Evolutionary conservation across 2,888 invertebrate genomes (phyloP), one percentile per base, ranked within the genome.

Genomic region (Synanthedon vespiformis): DNA sequence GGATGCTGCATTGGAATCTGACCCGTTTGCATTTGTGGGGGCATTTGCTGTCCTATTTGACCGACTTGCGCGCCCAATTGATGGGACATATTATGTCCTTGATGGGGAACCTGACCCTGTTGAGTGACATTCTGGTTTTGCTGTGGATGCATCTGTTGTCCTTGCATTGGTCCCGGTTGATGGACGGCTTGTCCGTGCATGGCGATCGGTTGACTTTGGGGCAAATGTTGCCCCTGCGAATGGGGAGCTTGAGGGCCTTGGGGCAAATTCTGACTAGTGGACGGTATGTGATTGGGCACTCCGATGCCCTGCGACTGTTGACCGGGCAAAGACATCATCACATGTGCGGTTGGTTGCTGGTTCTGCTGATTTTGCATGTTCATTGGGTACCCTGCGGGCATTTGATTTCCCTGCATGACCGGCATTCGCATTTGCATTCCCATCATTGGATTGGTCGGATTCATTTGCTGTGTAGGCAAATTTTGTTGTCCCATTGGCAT

Each of bases 381-480:
- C 58, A 77, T 65, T 10, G 74, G 66, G 55, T 77, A 85, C n/a
- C 71, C 74, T 10, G 75, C 63, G 2, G 74, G 64, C 64, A 77
- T 80, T 53, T 72, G 76, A 53, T 70, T 75, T 22, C 63, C 53
- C 58, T 72, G 81, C 70, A 79, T 75, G 50, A 76, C 59, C 5
- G 83, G 74, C 77, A 84, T 78, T 64, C 86, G 73, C 77, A 86
- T 80, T 65, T 81, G 83, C 74, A 85, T 71, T 16, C 73, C 72
- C 55, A 76, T 65, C 72, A 82, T 77, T 2, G 77, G 72, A 56
- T 79, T 84, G 54, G 57, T 68, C 11, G 77, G 65, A 51, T 77
- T 84, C 54, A 80, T 69, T 56, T 79, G 68, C 13, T 27, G 64
- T 55, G 27, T n/a, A 67, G 77, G 27, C 58, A 77, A 63, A 53